Conservation (phyloP, 2,113 vertebrate genomes). For the Sialia sialis region DNA sequence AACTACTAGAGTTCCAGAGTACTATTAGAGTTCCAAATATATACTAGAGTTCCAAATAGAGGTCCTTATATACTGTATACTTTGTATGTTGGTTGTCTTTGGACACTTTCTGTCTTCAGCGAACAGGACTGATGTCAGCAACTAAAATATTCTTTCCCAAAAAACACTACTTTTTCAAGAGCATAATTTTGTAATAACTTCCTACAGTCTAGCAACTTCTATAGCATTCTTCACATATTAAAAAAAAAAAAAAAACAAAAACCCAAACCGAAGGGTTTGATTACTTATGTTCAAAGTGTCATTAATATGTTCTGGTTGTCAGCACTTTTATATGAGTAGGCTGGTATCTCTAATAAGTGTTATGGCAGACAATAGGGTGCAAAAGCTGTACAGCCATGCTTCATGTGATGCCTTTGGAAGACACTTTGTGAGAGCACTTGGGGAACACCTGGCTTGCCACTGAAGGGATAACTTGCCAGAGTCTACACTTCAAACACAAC, state of each 20-base stretch:
- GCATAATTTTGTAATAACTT: not conserved
- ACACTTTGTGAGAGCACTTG: not conserved
- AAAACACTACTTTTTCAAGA: not conserved
- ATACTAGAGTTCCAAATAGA: conserved; percentile 24
- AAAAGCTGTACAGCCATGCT: not conserved
- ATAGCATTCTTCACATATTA: accelerated
- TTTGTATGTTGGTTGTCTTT: conserved; percentile 9
- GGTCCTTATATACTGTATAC: not conserved
- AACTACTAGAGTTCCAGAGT: no score
- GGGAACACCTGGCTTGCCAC: not conserved
- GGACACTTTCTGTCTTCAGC: not conserved
- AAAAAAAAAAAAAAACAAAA: not conserved
- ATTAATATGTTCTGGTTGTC: not conserved
- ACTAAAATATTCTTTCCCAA: not conserved
- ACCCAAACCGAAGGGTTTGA: not conserved
- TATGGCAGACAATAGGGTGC: not conserved
- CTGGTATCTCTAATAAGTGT: not conserved
- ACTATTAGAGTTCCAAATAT: not conserved
- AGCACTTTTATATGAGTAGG: not conserved
- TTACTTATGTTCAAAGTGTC: not conserved
- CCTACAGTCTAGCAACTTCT: not conserved
- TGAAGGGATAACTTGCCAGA: not conserved
- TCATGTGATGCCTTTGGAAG: not conserved
- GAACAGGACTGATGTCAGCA: not conserved
- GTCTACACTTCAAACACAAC: not conserved